Evolutionary conservation across 35 echinoderm and acorn worm genomes (phyloP).

Genomic region (Anneissia japonica): DNA sequence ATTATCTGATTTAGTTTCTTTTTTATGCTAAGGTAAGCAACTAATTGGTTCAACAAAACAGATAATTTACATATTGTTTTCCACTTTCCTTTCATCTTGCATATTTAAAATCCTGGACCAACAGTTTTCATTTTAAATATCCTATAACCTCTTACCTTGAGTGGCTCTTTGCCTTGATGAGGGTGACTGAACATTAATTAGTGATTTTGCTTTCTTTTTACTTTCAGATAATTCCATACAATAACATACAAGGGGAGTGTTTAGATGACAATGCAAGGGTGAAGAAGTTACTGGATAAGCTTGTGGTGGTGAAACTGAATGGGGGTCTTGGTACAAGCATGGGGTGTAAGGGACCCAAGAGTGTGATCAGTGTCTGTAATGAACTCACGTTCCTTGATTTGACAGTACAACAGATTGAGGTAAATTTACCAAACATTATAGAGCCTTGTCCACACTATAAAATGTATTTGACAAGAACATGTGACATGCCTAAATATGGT

Average conservation of each 20-base stretch:
- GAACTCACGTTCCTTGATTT: constrained; percentile 92
- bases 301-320: constrained; percentile 93
- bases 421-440: no score
- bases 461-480: no score
- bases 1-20: no score
- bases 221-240: constrained; percentile 58
- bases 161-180: no score
- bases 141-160: no score
- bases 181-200: no score
- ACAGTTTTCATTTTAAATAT: no score
- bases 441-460: no score
- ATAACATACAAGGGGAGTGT: not conserved
- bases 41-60: no score
- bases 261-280: constrained; percentile 11
- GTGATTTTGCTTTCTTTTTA: not conserved
- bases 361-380: constrained; percentile 90
- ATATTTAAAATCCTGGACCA: not conserved
- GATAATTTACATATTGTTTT: no score
- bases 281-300: constrained; percentile 63
- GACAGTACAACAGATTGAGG: constrained; percentile 93
- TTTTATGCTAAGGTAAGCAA: no score
- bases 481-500: no score
- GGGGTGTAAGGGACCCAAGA: constrained; percentile 94
- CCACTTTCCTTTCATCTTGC: not conserved
- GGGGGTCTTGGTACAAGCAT: constrained; percentile 93